Percentiles rank a stretch among this genome's conserved stretches.
Conservation (phyloP, 2,888 invertebrate genomes). For the Congeria kusceri region DNA sequence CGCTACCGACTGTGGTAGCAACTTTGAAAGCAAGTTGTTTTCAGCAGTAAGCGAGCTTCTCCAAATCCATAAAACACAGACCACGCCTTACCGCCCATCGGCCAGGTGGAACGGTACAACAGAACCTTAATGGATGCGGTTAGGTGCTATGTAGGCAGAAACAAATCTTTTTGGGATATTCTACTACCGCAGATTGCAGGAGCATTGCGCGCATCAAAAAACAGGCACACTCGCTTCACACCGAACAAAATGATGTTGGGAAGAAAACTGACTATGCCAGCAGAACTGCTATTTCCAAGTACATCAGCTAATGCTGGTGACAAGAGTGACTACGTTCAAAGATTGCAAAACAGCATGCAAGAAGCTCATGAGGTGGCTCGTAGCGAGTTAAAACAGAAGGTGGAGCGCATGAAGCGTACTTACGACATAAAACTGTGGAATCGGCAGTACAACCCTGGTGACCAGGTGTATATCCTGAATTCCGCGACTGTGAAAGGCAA, state of each 20-base stretch:
- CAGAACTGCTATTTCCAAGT: background rate
- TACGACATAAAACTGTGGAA: slow-evolving; percentile 19
- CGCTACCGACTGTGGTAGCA: background rate
- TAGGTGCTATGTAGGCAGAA: background rate
- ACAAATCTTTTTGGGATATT: slow-evolving; percentile 8
- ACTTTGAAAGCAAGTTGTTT: slow-evolving; percentile 1
- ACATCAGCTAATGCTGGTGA: background rate
- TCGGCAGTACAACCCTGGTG: slow-evolving; percentile 3
- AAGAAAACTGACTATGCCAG: slow-evolving; percentile 15
- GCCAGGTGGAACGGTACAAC: background rate
- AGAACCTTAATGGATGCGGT: background rate
- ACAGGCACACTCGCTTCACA: slow-evolving; percentile 11
- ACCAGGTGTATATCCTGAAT: slow-evolving; percentile 14
- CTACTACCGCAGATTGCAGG: slow-evolving; percentile 11
- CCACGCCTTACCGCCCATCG: background rate
- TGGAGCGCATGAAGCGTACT: slow-evolving; percentile 17
- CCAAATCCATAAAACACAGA: background rate
- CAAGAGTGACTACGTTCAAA: background rate
- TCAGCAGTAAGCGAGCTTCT: background rate
- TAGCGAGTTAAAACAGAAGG: background rate
- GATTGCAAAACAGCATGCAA: background rate
- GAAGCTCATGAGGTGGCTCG: slow-evolving; percentile 15
- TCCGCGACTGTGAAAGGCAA: slow-evolving; percentile 4
- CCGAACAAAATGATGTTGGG: slow-evolving; percentile 24
- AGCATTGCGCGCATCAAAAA: slow-evolving; percentile 10